A percentile compares a stretch with the other conserved stretches of the same genome.
phyloP scores from a whole-genome alignment of 2,888 invertebrate species.

The Cryptophagus acutangulus region DNA sequence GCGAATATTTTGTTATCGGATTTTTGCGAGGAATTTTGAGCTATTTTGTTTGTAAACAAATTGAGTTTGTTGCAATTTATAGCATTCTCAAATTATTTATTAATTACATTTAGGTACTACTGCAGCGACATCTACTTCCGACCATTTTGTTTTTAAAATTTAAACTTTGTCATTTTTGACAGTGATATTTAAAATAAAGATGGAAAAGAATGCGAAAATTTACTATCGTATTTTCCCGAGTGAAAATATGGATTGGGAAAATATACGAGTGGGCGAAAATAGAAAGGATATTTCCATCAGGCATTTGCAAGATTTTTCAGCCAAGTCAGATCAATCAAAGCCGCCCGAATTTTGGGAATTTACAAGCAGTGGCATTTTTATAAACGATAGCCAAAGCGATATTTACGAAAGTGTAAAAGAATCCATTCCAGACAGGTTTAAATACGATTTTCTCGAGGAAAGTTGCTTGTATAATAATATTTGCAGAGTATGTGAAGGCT shows the following conservation, averaged over 20 bases:
- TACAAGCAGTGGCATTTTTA: conserved; percentile 44
- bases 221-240: conserved; percentile 39
- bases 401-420: conserved; percentile 39
- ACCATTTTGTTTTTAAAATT: too few relatives aligned
- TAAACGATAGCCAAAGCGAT: conserved; percentile 40
- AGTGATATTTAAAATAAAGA: too few relatives aligned
- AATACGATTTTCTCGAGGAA: conserved; percentile 7
- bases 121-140: too few relatives aligned
- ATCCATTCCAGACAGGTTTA: conserved; percentile 42
- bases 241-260: conserved; percentile 34
- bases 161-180: too few relatives aligned
- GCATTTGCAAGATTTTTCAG: conserved; percentile 37
- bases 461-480: conserved; percentile 7
- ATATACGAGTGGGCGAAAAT: conserved; percentile 36
- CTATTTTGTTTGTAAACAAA: too few relatives aligned
- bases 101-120: too few relatives aligned
- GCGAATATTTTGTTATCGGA: too few relatives aligned
- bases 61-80: too few relatives aligned
- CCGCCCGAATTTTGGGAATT: conserved; percentile 45
- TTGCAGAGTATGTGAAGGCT: conserved; percentile 25
- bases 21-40: too few relatives aligned
- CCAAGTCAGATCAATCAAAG: conserved; percentile 21
- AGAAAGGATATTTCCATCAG: conserved; percentile 42
- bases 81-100: too few relatives aligned
- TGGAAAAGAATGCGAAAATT: conserved; percentile 33